Percentiles rank a stretch among this genome's conserved stretches.
Conservation (phyloP, 2,797 vertebrate genomes). For the Scleropages formosus region DNA sequence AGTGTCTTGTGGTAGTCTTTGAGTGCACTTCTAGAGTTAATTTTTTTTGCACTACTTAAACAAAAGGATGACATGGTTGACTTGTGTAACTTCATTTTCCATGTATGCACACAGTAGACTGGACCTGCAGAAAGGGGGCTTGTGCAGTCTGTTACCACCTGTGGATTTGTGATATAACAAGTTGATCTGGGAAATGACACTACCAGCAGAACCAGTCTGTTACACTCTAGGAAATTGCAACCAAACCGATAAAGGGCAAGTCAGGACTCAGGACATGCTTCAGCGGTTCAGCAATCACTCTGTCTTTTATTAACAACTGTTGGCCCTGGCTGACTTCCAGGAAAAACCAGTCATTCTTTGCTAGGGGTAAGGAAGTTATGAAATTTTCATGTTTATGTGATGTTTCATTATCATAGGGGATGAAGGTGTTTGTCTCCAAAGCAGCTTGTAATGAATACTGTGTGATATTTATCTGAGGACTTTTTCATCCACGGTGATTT, state of each 20-base stretch:
- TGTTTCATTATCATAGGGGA: not conserved
- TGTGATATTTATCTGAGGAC: too few relatives aligned
- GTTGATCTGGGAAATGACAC: not conserved
- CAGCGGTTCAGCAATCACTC: not conserved
- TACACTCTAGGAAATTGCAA: not conserved
- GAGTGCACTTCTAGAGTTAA: not conserved
- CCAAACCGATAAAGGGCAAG: not conserved
- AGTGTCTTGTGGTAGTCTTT: not conserved
- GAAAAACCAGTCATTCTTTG: slow-evolving; percentile 7
- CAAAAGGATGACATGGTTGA: too few relatives aligned
- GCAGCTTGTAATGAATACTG: too few relatives aligned
- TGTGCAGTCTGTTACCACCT: not conserved
- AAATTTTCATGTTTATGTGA: not conserved
- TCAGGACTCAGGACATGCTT: not conserved
- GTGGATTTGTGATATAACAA: not conserved
- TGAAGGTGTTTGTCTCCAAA: too few relatives aligned
- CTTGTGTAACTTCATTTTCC: too few relatives aligned
- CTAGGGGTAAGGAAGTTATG: not conserved
- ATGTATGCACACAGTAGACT: not conserved
- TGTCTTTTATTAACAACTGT: not conserved
- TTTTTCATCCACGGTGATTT: too few relatives aligned
- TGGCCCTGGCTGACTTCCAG: not conserved
- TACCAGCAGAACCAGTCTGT: not conserved
- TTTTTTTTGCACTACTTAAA: too few relatives aligned
- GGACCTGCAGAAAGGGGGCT: not conserved